Conservation (phyloP, 2,113 vertebrate species). For the Calidris pugnax region DNA sequence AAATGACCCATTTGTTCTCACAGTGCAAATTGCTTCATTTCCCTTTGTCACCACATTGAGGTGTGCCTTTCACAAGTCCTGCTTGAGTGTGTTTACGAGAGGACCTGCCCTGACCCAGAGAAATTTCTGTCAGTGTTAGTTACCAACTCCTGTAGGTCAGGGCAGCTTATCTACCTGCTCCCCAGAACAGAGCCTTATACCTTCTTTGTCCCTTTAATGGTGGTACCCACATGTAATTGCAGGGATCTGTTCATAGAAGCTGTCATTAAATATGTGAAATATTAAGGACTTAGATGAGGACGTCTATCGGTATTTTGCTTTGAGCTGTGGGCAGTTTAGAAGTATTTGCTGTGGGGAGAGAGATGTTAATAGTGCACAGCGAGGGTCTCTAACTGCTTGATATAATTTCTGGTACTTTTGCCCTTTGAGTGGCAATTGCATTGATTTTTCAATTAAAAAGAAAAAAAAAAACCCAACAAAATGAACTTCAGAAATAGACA, state of each 20-base stretch:
- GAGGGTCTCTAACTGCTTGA: not conserved
- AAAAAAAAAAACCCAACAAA: not conserved
- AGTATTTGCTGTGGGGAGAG: not conserved
- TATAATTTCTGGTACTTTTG: not conserved
- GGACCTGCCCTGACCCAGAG: not conserved
- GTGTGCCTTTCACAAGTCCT: not conserved
- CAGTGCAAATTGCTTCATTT: not conserved
- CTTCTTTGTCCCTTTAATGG: not conserved
- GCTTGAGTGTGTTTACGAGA: not conserved
- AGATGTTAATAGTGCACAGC: not conserved
- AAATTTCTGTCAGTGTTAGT: not conserved
- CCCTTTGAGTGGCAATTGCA: not conserved
- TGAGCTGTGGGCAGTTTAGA: not conserved
- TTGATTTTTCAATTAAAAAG: not conserved
- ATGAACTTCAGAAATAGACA: not conserved
- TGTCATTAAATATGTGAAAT: not conserved
- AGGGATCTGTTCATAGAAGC: not conserved
- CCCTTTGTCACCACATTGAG: not conserved
- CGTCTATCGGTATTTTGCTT: not conserved
- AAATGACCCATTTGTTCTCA: not conserved
- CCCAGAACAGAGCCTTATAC: not conserved
- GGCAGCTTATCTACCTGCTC: not conserved
- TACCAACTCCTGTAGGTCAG: not conserved
- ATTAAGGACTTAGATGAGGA: not conserved
- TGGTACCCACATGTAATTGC: not conserved